A percentile compares a stretch with the other conserved stretches of the same genome.
These are phyloP conservation scores for Linnaemya tessellans DNA, from an alignment of 2,888 invertebrate species.

Conservation along the genomic window DNA sequence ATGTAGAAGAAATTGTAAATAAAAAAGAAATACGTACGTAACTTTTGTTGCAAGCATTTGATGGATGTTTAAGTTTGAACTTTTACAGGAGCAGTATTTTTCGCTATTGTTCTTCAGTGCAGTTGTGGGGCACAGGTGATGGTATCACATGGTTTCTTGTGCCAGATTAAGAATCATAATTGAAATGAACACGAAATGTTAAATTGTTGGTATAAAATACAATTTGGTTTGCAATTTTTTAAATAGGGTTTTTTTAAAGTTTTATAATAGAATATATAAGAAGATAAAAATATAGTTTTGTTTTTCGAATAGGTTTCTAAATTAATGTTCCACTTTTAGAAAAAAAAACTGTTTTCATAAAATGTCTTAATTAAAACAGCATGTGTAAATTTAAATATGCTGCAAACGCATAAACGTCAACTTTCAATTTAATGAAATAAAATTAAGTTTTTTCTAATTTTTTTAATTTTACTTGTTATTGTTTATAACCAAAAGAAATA, in stretches of 20 bases:
- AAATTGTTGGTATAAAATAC: conserved; percentile 6
- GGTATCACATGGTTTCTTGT: conserved; percentile 25
- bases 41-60: conserved; percentile 51
- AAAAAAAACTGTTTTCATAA: too few relatives aligned
- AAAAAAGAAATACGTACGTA: conserved; percentile 17
- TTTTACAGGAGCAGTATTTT: conserved; percentile 16
- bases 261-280: too few relatives aligned
- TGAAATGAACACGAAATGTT: conserved; percentile 56
- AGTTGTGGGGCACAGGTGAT: conserved; percentile 52
- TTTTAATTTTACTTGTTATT: too few relatives aligned
- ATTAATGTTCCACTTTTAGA: too few relatives aligned
- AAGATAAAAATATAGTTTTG: too few relatives aligned
- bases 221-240: not conserved
- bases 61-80: conserved; percentile 61
- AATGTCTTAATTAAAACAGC: too few relatives aligned
- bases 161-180: conserved; percentile 55
- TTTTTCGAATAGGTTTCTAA: too few relatives aligned
- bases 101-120: conserved; percentile 17
- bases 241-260: not conserved
- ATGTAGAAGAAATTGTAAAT: conserved; percentile 34
- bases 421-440: too few relatives aligned
- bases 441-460: too few relatives aligned
- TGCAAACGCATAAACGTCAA: too few relatives aligned
- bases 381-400: too few relatives aligned
- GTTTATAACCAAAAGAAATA: too few relatives aligned